Conservation (phyloP, 1,140 invertebrate genomes). For the Cyphomyrmex costatus region DNA sequence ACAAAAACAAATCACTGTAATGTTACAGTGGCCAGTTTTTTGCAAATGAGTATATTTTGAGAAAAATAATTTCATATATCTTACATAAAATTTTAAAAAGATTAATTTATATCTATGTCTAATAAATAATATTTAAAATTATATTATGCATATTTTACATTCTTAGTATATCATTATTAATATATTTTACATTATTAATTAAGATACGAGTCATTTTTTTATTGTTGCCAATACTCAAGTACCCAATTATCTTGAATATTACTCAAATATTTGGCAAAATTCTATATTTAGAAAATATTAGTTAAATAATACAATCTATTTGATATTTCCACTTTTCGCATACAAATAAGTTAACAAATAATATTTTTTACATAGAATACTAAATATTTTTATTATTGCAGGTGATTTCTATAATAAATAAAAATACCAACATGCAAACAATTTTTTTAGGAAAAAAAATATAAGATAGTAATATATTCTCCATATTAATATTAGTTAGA, state of each 20-base stretch:
- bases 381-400: background rate
- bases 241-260: background rate
- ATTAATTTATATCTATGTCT: background rate
- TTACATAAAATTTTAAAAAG: background rate
- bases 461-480: background rate
- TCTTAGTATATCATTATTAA: no score
- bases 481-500: background rate
- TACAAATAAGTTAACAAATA: background rate
- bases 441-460: background rate
- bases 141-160: no score
- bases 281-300: background rate
- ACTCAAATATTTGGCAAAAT: constrained; percentile 5
- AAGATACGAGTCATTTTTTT: background rate
- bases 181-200: constrained; percentile 8
- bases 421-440: background rate
- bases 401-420: background rate
- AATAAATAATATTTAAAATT: background rate
- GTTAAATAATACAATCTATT: constrained; percentile 9
- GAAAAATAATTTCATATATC: background rate
- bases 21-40: no score
- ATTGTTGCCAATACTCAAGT: background rate
- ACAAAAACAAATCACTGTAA: no score
- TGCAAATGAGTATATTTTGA: background rate
- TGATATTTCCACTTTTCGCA: background rate
- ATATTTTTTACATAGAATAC: background rate